Conservation (phyloP, 2,113 vertebrate species). For the Dasyurus viverrinus region DNA sequence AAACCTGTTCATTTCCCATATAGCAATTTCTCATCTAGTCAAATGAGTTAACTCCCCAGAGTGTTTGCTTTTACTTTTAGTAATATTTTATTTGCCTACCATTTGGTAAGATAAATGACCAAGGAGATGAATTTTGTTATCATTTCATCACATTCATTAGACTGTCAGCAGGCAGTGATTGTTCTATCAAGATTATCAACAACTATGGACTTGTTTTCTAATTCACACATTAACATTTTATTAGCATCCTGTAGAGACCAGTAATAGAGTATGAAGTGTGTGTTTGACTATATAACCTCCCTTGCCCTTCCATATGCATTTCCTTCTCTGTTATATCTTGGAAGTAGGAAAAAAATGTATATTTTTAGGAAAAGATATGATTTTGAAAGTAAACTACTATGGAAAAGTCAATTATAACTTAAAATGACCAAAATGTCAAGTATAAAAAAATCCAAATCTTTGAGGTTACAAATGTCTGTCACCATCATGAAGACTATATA, state of each 20-base stretch:
- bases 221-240: conserved; percentile 72
- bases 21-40: conserved; percentile 58
- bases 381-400: not conserved
- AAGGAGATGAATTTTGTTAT: conserved; percentile 64
- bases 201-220: conserved; percentile 58
- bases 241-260: conserved; percentile 56
- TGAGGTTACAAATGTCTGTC: not conserved
- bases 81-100: conserved; percentile 70
- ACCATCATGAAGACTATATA: not conserved
- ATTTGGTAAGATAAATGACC: conserved; percentile 63
- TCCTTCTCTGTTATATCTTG: not conserved
- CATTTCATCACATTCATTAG: conserved; percentile 73
- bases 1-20: conserved; percentile 58
- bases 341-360: conserved; percentile 4
- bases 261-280: conserved; percentile 67
- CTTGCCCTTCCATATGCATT: conserved; percentile 21
- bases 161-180: conserved; percentile 74
- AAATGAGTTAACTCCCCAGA: conserved; percentile 62
- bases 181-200: conserved; percentile 70
- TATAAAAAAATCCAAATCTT: not conserved
- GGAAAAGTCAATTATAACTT: not conserved
- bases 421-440: not conserved
- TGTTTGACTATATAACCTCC: conserved; percentile 57
- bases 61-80: conserved; percentile 56
- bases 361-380: conserved; percentile 4